Evolutionary conservation across 2,888 invertebrate species (phyloP).

Genomic region (Paralinhomoeus sp.): DNA sequence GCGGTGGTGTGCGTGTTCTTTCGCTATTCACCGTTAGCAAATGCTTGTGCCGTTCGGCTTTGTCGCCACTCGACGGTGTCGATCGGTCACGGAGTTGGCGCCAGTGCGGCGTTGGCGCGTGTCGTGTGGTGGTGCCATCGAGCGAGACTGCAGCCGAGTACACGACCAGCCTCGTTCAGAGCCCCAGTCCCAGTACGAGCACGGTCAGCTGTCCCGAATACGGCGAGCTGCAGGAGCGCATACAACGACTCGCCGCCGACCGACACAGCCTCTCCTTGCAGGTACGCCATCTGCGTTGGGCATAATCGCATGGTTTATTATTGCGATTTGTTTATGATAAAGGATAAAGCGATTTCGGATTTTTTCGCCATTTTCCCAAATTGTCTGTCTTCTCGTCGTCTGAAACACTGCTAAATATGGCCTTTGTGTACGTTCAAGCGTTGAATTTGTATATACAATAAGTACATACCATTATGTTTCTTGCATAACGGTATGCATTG

Average conservation of each 20-base stretch:
- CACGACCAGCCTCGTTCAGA: constrained; percentile 11
- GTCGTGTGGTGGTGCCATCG: not conserved
- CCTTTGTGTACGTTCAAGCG: too few species aligned
- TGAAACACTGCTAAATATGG: too few species aligned
- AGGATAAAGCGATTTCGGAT: not conserved
- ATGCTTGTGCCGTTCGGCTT: too few species aligned
- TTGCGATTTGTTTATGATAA: not conserved
- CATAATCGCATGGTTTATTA: not conserved
- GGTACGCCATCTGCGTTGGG: constrained; percentile 16
- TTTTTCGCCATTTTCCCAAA: not conserved
- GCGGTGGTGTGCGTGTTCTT: too few species aligned
- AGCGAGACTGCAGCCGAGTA: constrained; percentile 3
- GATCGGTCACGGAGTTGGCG: too few species aligned
- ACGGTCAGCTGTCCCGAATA: constrained; percentile 25
- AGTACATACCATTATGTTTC: too few species aligned
- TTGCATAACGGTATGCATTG: too few species aligned
- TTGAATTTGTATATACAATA: too few species aligned
- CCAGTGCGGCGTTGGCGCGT: too few species aligned
- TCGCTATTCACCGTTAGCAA: too few species aligned
- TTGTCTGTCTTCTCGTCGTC: not conserved
- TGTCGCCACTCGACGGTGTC: too few species aligned
- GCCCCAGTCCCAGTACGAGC: constrained; percentile 24
- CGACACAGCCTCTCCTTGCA: constrained; percentile 66
- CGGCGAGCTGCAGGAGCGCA: constrained; percentile 49
- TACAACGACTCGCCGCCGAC: constrained; percentile 61